Evolutionary conservation across 2,888 invertebrate species (phyloP).

Genomic region (Pasiphila rectangulata): DNA sequence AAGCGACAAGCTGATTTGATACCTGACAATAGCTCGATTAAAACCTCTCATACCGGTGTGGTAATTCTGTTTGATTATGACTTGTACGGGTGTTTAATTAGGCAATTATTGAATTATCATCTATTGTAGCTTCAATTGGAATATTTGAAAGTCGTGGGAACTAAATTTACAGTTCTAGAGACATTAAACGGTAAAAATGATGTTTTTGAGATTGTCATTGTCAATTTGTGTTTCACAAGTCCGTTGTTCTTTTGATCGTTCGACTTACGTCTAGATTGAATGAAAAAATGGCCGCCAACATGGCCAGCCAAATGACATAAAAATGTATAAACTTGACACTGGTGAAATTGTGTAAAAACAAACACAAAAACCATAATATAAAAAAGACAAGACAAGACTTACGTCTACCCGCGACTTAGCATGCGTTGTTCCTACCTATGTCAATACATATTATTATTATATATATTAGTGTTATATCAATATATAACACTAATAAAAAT

Average conservation of each 20-base stretch:
- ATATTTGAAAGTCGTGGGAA: constrained; percentile 30
- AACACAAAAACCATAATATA: too few relatives aligned
- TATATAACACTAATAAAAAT: too few relatives aligned
- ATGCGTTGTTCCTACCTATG: too few relatives aligned
- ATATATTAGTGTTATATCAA: too few relatives aligned
- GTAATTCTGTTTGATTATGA: constrained; percentile 72
- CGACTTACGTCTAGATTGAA: too few relatives aligned
- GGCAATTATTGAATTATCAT: constrained; percentile 65
- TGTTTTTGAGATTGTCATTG: background rate
- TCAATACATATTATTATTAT: too few relatives aligned
- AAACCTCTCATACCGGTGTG: constrained; percentile 23
- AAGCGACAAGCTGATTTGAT: background rate
- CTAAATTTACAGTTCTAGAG: background rate
- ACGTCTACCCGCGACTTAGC: too few relatives aligned
- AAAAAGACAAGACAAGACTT: too few relatives aligned
- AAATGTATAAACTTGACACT: too few relatives aligned
- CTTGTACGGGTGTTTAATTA: constrained; percentile 66
- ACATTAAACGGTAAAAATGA: background rate
- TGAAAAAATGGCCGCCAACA: too few relatives aligned
- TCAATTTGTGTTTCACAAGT: background rate
- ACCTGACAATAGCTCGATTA: constrained; percentile 51
- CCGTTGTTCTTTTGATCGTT: background rate
- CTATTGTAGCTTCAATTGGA: constrained; percentile 52
- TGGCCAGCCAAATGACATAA: too few relatives aligned
- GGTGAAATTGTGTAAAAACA: too few relatives aligned